A percentile compares a stretch with the other conserved stretches of the same genome.
These are phyloP conservation scores for Melinopterus prodromus DNA, from an alignment of 2,888 invertebrate species.

Conservation along the genomic window DNA sequence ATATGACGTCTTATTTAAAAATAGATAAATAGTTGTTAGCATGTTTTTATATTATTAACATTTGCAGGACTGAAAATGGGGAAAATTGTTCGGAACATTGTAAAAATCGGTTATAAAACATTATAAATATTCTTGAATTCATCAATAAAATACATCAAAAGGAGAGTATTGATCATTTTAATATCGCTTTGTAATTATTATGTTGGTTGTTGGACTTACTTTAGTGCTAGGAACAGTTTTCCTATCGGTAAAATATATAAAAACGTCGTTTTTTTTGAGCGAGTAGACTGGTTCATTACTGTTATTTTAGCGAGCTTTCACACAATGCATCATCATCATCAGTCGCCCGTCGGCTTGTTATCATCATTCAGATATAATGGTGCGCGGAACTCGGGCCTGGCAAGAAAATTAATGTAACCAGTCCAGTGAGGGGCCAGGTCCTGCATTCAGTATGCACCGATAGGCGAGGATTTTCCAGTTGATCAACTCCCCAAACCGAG, in stretches of 20 bases:
- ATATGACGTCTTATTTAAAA: too few relatives aligned
- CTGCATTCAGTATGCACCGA: slow-evolving; percentile 18
- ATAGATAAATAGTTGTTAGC: too few relatives aligned
- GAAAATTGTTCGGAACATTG: too few relatives aligned
- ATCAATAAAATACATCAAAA: too few relatives aligned
- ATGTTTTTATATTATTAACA: too few relatives aligned
- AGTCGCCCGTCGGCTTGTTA: background rate
- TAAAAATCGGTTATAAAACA: too few relatives aligned
- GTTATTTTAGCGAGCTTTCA: background rate
- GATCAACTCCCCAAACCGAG: slow-evolving; percentile 7
- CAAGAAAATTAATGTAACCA: slow-evolving; percentile 21
- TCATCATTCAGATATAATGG: background rate
- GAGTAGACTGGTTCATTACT: background rate
- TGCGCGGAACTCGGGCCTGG: slow-evolving; percentile 6
- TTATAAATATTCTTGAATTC: too few relatives aligned
- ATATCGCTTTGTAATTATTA: too few relatives aligned
- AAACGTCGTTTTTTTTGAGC: background rate
- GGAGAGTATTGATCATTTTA: too few relatives aligned
- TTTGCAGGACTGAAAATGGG: too few relatives aligned
- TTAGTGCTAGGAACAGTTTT: too few relatives aligned
- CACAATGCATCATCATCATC: slow-evolving; percentile 4
- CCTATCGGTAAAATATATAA: background rate
- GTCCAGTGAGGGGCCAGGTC: background rate
- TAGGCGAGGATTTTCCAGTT: slow-evolving; percentile 19
- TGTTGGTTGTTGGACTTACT: too few relatives aligned